Conservation (phyloP, 2,113 vertebrate genomes). For the Coracopsis vasa region DNA sequence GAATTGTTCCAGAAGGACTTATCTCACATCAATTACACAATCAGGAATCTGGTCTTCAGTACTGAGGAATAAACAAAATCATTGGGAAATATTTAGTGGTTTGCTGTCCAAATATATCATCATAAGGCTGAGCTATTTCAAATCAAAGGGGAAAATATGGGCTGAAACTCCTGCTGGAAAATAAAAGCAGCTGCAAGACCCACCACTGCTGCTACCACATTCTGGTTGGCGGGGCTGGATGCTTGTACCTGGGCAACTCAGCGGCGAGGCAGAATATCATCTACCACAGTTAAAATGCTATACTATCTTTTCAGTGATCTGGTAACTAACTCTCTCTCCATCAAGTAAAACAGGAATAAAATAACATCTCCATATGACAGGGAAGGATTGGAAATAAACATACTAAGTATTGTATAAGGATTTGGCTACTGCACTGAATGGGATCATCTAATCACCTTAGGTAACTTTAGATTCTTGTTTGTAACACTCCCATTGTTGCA, state of each 20-base stretch:
- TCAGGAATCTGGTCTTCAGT: conserved; percentile 12
- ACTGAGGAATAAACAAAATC: conserved; percentile 3
- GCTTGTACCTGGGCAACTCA: neutral
- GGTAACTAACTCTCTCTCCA: neutral
- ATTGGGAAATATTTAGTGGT: neutral
- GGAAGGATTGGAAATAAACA: neutral
- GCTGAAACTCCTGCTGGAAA: neutral
- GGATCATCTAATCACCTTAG: neutral
- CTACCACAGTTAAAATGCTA: neutral
- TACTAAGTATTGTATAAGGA: neutral
- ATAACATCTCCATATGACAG: neutral
- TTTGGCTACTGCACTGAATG: neutral
- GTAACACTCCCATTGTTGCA: neutral
- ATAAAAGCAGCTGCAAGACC: neutral
- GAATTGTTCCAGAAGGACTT: conserved; percentile 59
- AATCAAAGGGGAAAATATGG: neutral
- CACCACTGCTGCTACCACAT: neutral
- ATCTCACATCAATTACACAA: conserved; percentile 51
- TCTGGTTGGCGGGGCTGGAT: neutral
- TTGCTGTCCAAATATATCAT: conserved; percentile 20
- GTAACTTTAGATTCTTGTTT: neutral
- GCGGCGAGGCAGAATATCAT: neutral
- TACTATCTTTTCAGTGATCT: neutral
- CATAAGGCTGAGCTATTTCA: conserved; percentile 21
- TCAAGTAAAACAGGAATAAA: neutral